A percentile compares a stretch with the other conserved stretches of the same genome.
Conservation (phyloP, 2,888 invertebrate species). For the Oxycera nigricornis region DNA sequence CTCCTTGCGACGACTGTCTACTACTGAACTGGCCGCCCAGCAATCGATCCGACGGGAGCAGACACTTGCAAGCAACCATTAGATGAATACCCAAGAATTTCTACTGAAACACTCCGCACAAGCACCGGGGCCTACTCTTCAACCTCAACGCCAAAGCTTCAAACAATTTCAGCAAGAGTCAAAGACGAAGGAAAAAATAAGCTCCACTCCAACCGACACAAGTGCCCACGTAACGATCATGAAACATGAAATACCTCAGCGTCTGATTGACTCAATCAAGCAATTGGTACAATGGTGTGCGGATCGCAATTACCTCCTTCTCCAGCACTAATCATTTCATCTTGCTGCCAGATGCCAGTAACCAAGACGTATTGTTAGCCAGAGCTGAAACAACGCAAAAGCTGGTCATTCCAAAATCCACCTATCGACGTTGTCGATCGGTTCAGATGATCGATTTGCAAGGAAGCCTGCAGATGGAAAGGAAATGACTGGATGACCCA, state of each 20-base stretch:
- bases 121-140: background rate
- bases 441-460: slow-evolving; percentile 10
- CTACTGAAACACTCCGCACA: background rate
- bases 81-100: slow-evolving; percentile 21
- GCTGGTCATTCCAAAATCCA: background rate
- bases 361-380: too few species aligned
- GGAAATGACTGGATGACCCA: slow-evolving; percentile 31
- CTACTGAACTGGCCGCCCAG: background rate
- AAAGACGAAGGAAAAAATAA: slow-evolving; percentile 18
- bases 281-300: background rate
- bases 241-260: background rate
- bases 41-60: background rate
- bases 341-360: background rate
- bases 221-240: slow-evolving; percentile 21
- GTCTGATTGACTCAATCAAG: background rate
- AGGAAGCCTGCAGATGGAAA: slow-evolving; percentile 10
- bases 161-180: background rate
- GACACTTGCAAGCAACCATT: background rate
- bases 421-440: background rate
- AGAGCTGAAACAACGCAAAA: too few species aligned
- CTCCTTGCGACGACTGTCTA: slow-evolving; percentile 25
- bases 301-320: slow-evolving; percentile 5
- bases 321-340: slow-evolving; percentile 4
- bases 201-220: slow-evolving; percentile 7
- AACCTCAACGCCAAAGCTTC: slow-evolving; percentile 16